Evolutionary conservation across 1,140 invertebrate species (phyloP), one percentile per base, ranked within the genome.

Genomic region (Formica selysi): DNA sequence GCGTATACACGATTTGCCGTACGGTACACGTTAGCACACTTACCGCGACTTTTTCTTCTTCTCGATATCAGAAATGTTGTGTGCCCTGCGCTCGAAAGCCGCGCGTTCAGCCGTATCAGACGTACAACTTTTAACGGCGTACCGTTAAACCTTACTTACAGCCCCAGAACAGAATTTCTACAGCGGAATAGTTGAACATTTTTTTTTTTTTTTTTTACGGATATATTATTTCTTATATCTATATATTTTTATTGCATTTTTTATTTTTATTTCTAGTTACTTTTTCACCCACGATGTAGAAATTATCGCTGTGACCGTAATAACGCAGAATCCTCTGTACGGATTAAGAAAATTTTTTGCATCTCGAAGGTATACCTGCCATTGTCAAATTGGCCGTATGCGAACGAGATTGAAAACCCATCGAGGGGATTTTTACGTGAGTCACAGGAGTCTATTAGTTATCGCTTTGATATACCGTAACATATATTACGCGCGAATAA

Each of bases 21-120:
- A 74, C 54, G 68, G 68, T 74, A 48, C n/a, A 73, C 38, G 67
- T 73, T 61, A 81, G 38, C 79, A 73, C 26, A 73, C 51, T 81
- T 81, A 41, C 16, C 11, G 61, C 38, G 13, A 44, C 65, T 70
- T 48, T 29, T 19, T 61, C 19, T 22, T 48, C 41, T 13, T 62
- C 19, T 16, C 26, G 54, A 36, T 74, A 32, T 22, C 67, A 36
- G 19, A 81, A 44, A 48, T 7, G 48, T 81, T 54, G n/a, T 13
- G 26, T 36, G 54, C 26, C 29, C 67, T 16, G 16, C 16, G n/a
- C 36, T 22, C 29, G 22, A 70, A 70, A 80, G 16, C 48, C 44
- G 16, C 13, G 48, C 48, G 48, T 51, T 51, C 22, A 41, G 44
- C 44, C 44, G 48, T 51, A 68, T 51, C 11, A 11, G n/a, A 13